Percentiles rank a stretch among this genome's conserved stretches.
Conservation (phyloP, 2,113 vertebrate species). For the Zonotrichia leucophrys region DNA sequence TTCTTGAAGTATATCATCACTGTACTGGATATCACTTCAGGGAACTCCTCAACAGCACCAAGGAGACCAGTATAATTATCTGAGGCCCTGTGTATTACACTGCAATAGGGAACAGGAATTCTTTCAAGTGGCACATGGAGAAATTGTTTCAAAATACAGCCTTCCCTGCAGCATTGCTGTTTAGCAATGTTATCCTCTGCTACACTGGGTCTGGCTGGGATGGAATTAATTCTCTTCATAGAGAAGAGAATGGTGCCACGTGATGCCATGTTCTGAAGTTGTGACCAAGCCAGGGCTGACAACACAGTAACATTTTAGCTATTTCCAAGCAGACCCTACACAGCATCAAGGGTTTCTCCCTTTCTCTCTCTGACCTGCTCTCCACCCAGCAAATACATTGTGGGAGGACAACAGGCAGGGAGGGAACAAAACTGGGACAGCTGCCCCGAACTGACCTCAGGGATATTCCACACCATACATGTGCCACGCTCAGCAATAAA, state of each 20-base stretch:
- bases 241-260: not conserved
- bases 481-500: not conserved
- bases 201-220: not conserved
- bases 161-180: not conserved
- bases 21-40: not conserved
- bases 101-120: not conserved
- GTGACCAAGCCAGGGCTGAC: not conserved
- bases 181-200: not conserved
- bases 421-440: not conserved
- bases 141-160: not conserved
- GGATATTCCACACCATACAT: not conserved
- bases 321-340: not conserved
- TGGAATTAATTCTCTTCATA: not conserved
- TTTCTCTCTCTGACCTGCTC: not conserved
- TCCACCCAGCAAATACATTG: accelerated
- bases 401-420: not conserved
- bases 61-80: not conserved
- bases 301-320: not conserved
- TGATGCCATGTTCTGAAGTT: not conserved
- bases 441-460: not conserved
- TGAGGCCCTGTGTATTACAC: not conserved
- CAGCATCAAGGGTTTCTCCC: not conserved
- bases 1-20: not conserved
- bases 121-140: not conserved
- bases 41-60: not conserved